These are phyloP conservation scores for Drosophila koepferae DNA, from an alignment of 2,888 invertebrate species.

Conservation along the genomic window DNA sequence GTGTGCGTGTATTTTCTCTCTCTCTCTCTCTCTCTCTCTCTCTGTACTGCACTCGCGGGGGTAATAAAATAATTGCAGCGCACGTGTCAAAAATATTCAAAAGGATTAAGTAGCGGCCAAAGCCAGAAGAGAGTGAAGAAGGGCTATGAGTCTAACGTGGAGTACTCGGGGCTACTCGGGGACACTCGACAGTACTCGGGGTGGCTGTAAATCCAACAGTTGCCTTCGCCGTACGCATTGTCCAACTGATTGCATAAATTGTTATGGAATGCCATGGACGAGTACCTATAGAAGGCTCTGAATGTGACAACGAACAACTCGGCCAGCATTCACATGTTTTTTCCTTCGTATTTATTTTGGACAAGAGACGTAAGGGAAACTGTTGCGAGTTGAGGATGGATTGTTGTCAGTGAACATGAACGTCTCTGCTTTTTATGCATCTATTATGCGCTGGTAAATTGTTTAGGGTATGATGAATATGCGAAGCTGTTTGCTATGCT, in stretches of 20 bases:
- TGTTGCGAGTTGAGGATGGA: conserved; percentile 29
- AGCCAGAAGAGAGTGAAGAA: not conserved
- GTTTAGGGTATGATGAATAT: not conserved
- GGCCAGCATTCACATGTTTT: conserved; percentile 16
- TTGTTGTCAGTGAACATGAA: conserved; percentile 32
- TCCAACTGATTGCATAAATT: conserved; percentile 79
- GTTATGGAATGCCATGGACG: conserved; percentile 70
- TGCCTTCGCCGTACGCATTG: conserved; percentile 48
- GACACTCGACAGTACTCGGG: conserved; percentile 8
- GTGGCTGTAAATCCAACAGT: conserved; percentile 34
- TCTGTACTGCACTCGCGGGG: conserved; percentile 56
- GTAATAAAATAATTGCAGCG: conserved; percentile 83
- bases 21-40: conserved; percentile 11
- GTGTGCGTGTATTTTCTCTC: conserved; percentile 7
- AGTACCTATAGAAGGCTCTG: conserved; percentile 29
- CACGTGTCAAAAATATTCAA: conserved; percentile 84
- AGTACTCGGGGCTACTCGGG: conserved; percentile 1
- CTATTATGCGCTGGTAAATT: conserved; percentile 17
- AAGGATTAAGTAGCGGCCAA: conserved; percentile 66
- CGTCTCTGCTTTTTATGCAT: conserved; percentile 41
- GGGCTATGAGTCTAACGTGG: not conserved
- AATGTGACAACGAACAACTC: conserved; percentile 37
- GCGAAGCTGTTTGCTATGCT: not conserved
- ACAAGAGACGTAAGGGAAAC: conserved; percentile 1
- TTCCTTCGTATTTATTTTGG: not conserved